Evolutionary conservation across 2,888 invertebrate species (phyloP).

Genomic region (Hemicrepidius hirtus): DNA sequence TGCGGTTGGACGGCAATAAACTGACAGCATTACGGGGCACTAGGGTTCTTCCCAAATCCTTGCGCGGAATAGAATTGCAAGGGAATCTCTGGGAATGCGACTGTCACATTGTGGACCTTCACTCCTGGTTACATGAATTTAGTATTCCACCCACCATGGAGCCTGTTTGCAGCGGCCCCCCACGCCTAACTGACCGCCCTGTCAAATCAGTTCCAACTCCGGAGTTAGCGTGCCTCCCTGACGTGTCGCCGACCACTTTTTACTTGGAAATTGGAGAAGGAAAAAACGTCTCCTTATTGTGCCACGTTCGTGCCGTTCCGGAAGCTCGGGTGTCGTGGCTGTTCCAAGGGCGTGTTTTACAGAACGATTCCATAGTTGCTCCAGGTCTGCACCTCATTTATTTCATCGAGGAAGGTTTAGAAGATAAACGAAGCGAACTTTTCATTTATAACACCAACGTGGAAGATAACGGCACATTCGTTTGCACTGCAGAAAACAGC

Average conservation of each 20-base stretch:
- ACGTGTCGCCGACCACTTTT: constrained; percentile 83
- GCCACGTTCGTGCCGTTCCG: constrained; percentile 87
- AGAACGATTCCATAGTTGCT: constrained; percentile 83
- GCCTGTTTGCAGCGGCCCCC: constrained; percentile 84
- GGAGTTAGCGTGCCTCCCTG: constrained; percentile 89
- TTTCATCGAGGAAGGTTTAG: constrained; percentile 82
- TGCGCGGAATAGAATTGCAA: constrained; percentile 88
- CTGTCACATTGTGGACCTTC: constrained; percentile 85
- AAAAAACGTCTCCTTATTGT: constrained; percentile 86
- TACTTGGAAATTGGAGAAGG: constrained; percentile 87
- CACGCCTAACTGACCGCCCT: constrained; percentile 78
- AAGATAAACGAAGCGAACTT: constrained; percentile 86
- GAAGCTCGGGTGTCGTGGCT: constrained; percentile 89
- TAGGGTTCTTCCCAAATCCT: constrained; percentile 81
- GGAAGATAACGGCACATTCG: constrained; percentile 90
- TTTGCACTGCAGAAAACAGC: constrained; percentile 89
- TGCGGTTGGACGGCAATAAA: constrained; percentile 88
- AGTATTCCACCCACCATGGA: constrained; percentile 86
- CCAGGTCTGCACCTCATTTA: constrained; percentile 81
- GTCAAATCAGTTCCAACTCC: constrained; percentile 80
- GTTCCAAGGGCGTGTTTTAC: constrained; percentile 86
- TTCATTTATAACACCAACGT: constrained; percentile 85
- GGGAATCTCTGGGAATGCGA: constrained; percentile 94
- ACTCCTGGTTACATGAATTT: constrained; percentile 85
- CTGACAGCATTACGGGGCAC: constrained; percentile 81